Evolutionary conservation across 1,140 invertebrate genomes (phyloP), one percentile per base, ranked within the genome.

Genomic region (Plectrocnemia conspersa): DNA sequence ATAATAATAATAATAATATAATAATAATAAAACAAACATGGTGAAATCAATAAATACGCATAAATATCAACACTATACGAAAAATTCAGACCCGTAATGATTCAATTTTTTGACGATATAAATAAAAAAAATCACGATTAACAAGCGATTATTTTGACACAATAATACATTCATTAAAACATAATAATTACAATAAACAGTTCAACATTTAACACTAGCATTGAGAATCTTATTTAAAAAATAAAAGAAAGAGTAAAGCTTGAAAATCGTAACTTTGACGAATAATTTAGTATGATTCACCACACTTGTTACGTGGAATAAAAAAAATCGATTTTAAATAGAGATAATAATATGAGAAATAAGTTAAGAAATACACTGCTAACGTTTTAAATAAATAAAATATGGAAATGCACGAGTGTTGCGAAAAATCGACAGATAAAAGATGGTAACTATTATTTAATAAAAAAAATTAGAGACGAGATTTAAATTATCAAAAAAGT

Each of bases 381-480:
- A 6, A 38, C 11, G 35, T 47, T n/a, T 45, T 45, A n/a, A 15
- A 45, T 23, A 23, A 4, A 24, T 23, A 9, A 38, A 5, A 38
- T 38, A 38, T 38, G 18, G 18, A 9, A 46, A 46, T 46, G 25
- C 23, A 15, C 25, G 36, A 21, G 19, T 29, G 16, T 22, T 11
- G 18, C 29, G 23, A 38, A 50, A 35, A 50, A 23, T 38, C 15
- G 11, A 19, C 9, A 32, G 38, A 16, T 38, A 32, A 21, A 2
- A 19, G 13, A 47, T 50, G 47, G 47, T 50, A 50, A 50, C 47
- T 50, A 50, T 50, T 50, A 33, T 38, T 45, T 27, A 45, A 25
- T 16, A 25, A 25, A 27, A 45, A 45, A n/a, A n/a, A n/a, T n/a
- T n/a, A n/a, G n/a, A n/a, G n/a, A n/a, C n/a, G n/a, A n/a, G n/a